Evolutionary conservation across 2,797 vertebrate genomes (phyloP).

Genomic region (Tadarida brasiliensis): DNA sequence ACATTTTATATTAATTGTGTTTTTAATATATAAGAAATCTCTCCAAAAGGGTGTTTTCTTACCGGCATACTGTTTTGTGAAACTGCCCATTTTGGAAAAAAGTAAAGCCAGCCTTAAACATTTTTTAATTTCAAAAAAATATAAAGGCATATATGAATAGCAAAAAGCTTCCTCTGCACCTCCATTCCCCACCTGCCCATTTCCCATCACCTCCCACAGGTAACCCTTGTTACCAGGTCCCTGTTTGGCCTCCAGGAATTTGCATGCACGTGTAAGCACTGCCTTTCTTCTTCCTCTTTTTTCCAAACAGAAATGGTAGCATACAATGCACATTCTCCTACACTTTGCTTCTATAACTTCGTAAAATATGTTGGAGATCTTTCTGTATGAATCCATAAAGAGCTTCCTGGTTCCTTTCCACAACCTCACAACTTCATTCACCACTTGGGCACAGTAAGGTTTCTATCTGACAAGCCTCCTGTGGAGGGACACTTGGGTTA

Average conservation of each 20-base stretch:
- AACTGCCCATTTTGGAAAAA: slow-evolving; percentile 42
- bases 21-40: background rate
- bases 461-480: background rate
- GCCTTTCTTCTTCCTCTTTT: background rate
- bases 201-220: background rate
- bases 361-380: background rate
- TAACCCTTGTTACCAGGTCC: slow-evolving; percentile 13
- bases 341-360: background rate
- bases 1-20: background rate
- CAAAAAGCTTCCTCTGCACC: background rate
- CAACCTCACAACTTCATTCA: background rate
- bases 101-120: background rate
- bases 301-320: background rate
- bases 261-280: background rate
- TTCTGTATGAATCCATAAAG: background rate
- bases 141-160: background rate
- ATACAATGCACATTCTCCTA: background rate
- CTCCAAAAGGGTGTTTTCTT: slow-evolving; percentile 1
- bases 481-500: background rate
- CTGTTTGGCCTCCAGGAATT: background rate
- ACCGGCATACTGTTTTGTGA: background rate
- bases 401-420: background rate
- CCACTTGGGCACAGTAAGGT: background rate
- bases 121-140: background rate
- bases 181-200: background rate